Evolutionary conservation across 2,888 invertebrate species (phyloP), one percentile per base, ranked within the genome.

Genomic region (Cheilosia urbana): DNA sequence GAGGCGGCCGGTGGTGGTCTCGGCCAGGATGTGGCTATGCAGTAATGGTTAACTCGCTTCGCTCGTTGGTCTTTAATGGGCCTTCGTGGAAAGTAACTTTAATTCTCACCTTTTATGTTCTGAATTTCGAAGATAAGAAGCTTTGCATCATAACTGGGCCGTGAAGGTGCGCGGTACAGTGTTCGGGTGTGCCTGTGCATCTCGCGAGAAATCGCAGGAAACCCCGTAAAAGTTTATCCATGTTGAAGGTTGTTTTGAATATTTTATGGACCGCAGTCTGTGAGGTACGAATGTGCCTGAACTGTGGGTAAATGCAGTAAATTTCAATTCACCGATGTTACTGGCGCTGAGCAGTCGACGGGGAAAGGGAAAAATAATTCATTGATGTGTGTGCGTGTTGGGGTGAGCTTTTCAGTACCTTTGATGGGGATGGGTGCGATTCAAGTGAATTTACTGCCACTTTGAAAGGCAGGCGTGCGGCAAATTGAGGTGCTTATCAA

Each of bases 51-150:
- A 27, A 37, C 24, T 47, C 37, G 24, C 60, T 69, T 53, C 27
- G 27, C 65, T 63, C 40, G 55, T 27, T 24, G 62, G 40, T 57
- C 34, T 51, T 69, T 68, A 69, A 69, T 57, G 34, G 63, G 49
- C 37, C 58, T 68, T 27, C 71, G 30, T 37, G 37, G 45, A 47
- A 71, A 77, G 75, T 68, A 62, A 75, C 75, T 80, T 58, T 71
- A 76, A 76, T 77, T 60, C 71, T 30, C 72, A 77, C 82, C 76
- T 78, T 57, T 71, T 66, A 55, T 60, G 40, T 24, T 62, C 62
- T 77, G 82, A 66, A 78, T 62, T 55, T 66, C 72, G 40, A 53
- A 65, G 63, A 73, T 63, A 73, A 73, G 63, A n/a, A 34, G 73
- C 55, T 65, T 73, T 65, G 73, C 47, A 65, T 65, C 73, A 65